Percentiles rank a stretch among this genome's conserved stretches.
Evolutionary conservation across 2,113 vertebrate genomes (phyloP).

Genomic region (Jacana jacana): DNA sequence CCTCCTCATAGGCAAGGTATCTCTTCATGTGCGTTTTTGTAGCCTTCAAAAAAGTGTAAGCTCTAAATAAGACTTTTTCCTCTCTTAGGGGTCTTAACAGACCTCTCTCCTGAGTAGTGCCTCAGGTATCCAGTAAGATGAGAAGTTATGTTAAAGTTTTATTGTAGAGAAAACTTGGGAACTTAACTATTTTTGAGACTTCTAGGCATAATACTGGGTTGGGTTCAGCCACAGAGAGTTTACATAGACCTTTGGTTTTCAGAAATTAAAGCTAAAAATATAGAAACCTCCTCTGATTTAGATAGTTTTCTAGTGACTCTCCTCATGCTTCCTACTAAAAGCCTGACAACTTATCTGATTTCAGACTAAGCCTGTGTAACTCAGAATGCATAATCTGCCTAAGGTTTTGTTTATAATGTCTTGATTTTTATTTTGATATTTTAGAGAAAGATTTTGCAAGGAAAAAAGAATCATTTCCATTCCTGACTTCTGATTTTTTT

Average conservation of each 20-base stretch:
- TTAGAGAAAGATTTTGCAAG: background rate
- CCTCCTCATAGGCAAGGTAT: background rate
- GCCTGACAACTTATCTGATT: background rate
- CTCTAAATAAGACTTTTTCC: background rate
- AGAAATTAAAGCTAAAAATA: background rate
- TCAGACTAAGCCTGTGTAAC: background rate
- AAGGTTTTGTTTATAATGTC: background rate
- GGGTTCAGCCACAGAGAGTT: background rate
- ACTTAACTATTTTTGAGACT: background rate
- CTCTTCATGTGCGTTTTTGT: background rate
- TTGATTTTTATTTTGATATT: background rate
- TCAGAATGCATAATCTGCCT: background rate
- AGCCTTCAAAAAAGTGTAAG: background rate
- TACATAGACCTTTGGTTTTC: background rate
- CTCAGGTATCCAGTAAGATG: background rate
- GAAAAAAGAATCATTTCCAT: background rate
- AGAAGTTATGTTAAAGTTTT: background rate
- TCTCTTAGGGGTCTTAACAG: background rate
- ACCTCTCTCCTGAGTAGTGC: background rate
- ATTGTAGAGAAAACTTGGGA: background rate
- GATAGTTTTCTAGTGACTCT: background rate
- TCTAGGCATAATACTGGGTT: background rate
- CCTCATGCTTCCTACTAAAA: background rate
- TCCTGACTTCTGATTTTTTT: background rate
- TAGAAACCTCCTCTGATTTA: background rate